Evolutionary conservation across 2,797 vertebrate species (phyloP).

Genomic region (Botia kubotai): DNA sequence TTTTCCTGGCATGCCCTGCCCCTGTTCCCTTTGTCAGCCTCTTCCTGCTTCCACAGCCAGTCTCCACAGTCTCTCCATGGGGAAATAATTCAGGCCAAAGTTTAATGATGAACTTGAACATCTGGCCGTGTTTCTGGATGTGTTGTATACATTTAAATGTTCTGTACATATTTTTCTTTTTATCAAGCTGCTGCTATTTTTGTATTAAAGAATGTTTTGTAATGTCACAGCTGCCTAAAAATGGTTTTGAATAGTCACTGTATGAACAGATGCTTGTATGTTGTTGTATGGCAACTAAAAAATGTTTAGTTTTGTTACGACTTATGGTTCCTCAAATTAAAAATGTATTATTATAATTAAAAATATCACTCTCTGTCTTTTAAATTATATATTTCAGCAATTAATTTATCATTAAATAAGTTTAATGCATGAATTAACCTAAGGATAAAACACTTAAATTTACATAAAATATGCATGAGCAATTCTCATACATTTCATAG

Average conservation of each 20-base stretch:
- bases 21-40: constrained; percentile 79
- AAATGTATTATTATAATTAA: constrained; percentile 65
- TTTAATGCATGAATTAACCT: too few relatives aligned
- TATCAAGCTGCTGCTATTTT: constrained; percentile 73
- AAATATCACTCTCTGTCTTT: constrained; percentile 48
- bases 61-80: constrained; percentile 71
- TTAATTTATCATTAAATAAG: not conserved
- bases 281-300: constrained; percentile 64
- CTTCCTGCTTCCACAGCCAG: constrained; percentile 59
- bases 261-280: constrained; percentile 62
- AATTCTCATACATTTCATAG: not conserved
- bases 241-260: constrained; percentile 65
- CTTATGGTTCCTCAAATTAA: constrained; percentile 74
- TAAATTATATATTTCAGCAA: constrained; percentile 30
- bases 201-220: constrained; percentile 57
- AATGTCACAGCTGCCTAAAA: constrained; percentile 31
- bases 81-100: constrained; percentile 71
- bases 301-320: constrained; percentile 55
- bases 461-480: not conserved
- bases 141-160: constrained; percentile 67
- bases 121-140: constrained; percentile 33
- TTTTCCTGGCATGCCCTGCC: constrained; percentile 82
- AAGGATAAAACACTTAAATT: too few relatives aligned
- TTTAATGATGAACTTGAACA: constrained; percentile 26
- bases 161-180: constrained; percentile 66